These are phyloP conservation scores for Acanthopleura granulata DNA, from an alignment of 2,888 invertebrate species.

Conservation along the genomic window DNA sequence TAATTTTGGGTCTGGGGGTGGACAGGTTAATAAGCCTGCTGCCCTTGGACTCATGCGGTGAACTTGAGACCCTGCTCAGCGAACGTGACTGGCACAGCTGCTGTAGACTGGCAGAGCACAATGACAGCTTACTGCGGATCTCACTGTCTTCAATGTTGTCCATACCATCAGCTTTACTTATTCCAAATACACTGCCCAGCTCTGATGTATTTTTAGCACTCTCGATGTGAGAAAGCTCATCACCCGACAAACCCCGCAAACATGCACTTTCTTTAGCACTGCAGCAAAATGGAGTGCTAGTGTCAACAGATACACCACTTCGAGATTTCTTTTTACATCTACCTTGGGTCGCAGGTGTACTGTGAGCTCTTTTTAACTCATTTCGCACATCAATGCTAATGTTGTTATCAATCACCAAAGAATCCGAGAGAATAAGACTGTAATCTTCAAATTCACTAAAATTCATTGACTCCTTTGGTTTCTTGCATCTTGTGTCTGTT, in stretches of 20 bases:
- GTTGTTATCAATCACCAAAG: background rate
- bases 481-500: no score
- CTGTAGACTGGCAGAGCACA: constrained; percentile 9
- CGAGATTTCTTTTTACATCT: background rate
- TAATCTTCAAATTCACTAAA: constrained; percentile 17
- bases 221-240: constrained; percentile 2
- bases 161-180: background rate
- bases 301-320: background rate
- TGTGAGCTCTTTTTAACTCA: constrained; percentile 1
- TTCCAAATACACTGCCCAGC: background rate
- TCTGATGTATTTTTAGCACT: background rate
- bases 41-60: background rate
- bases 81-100: constrained; percentile 11
- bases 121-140: background rate
- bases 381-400: background rate
- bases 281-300: constrained; percentile 2
- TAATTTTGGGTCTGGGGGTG: background rate
- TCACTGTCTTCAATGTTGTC: background rate
- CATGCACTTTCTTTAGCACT: background rate
- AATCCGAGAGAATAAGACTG: constrained; percentile 9
- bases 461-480: background rate
- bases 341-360: background rate
- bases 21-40: background rate
- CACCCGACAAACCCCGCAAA: background rate
- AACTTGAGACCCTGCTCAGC: background rate